Conservation (phyloP, 2,888 invertebrate species). For the Omphaloscelis lunosa region DNA sequence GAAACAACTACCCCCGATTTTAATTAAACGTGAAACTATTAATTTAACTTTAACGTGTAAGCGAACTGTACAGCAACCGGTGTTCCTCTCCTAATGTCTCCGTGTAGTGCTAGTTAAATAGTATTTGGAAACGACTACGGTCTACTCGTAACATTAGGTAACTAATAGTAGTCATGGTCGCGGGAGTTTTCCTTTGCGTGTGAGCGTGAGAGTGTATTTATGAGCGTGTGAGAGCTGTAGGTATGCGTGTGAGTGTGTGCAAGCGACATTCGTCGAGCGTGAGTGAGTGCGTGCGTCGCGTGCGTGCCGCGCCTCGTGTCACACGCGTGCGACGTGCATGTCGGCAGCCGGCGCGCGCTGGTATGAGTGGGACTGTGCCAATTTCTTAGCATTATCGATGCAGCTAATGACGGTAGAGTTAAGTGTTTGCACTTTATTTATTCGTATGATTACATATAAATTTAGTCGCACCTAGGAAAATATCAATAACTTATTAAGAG, state of each 20-base stretch:
- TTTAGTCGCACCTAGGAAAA: constrained; percentile 91
- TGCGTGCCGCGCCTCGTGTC: constrained; percentile 8
- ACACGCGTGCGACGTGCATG: constrained; percentile 9
- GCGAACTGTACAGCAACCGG: constrained; percentile 89
- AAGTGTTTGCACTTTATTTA: constrained; percentile 92
- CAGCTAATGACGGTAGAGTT: constrained; percentile 89
- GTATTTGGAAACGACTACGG: constrained; percentile 82
- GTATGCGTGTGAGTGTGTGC: constrained; percentile 64
- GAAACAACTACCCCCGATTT: constrained; percentile 81
- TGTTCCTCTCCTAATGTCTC: constrained; percentile 90
- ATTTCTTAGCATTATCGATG: constrained; percentile 88
- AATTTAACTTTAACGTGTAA: constrained; percentile 81
- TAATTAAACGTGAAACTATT: constrained; percentile 84
- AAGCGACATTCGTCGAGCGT: constrained; percentile 29
- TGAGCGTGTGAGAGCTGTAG: constrained; percentile 63
- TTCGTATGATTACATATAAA: constrained; percentile 90
- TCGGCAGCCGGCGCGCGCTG: constrained; percentile 63
- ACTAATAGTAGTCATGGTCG: constrained; percentile 79
- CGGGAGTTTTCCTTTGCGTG: constrained; percentile 76
- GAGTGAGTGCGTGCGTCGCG: constrained; percentile 21
- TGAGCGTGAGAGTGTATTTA: constrained; percentile 64
- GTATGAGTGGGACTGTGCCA: constrained; percentile 90
- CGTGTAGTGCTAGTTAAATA: constrained; percentile 86
- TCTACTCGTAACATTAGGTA: constrained; percentile 83
- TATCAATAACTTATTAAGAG: constrained; percentile 91